phyloP scores from a whole-genome alignment of 1,140 invertebrate species.

The Teleogryllus occipitalis region DNA sequence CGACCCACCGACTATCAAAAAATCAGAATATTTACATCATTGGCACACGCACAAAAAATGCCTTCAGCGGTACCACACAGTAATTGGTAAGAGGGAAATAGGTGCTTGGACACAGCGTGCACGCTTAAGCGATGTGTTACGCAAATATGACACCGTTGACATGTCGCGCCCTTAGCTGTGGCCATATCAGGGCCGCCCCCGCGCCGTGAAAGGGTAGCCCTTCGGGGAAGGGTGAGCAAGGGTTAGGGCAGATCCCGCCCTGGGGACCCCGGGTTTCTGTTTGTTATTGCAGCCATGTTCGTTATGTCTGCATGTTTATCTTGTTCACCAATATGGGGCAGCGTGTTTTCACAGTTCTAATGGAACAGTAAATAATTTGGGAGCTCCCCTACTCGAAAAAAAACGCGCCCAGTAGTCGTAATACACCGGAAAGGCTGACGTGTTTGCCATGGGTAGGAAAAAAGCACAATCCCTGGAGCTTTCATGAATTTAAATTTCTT shows the following conservation, averaged over 20 bases:
- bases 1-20: too few species aligned
- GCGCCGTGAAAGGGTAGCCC: neutral
- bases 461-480: neutral
- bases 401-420: neutral
- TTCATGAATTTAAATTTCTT: neutral
- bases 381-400: neutral
- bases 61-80: too few species aligned
- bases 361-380: neutral
- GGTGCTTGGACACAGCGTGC: too few species aligned
- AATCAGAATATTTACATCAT: too few species aligned
- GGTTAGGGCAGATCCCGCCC: neutral
- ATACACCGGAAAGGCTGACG: neutral
- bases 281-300: neutral
- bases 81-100: too few species aligned
- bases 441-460: neutral
- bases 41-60: too few species aligned
- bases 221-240: neutral
- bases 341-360: slow-evolving; percentile 4
- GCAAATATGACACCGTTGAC: too few species aligned
- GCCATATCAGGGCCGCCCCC: too few species aligned
- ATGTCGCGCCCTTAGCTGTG: too few species aligned
- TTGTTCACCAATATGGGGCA: neutral
- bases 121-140: too few species aligned
- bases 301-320: neutral
- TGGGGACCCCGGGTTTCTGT: neutral